Evolutionary conservation across 1,140 invertebrate genomes (phyloP).

Genomic region (Lamellibrachia luymesi): DNA sequence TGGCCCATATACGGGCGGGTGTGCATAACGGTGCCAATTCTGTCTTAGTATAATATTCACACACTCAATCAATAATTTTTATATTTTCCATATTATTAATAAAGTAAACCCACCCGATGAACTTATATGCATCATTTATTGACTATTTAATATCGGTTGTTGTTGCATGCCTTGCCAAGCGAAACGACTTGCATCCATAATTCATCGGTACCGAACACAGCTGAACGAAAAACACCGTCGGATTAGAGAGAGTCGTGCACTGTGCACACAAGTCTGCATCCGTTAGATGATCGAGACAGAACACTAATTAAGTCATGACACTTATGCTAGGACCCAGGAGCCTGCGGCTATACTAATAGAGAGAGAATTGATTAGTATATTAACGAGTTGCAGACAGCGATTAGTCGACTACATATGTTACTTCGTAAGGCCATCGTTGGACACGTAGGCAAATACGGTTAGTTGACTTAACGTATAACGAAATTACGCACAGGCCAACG

Average conservation of each 20-base stretch:
- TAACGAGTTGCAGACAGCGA: background rate
- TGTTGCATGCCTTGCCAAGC: background rate
- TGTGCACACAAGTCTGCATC: background rate
- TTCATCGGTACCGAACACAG: background rate
- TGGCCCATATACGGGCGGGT: no score
- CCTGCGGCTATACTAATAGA: background rate
- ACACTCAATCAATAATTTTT: no score
- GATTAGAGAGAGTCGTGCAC: no score
- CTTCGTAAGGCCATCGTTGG: background rate
- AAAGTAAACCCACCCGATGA: background rate
- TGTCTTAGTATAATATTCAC: no score
- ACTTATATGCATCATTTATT: background rate
- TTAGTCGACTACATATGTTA: background rate
- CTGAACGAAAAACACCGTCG: background rate
- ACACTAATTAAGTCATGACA: background rate
- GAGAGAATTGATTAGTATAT: background rate
- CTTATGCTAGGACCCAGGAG: background rate
- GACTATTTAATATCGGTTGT: background rate
- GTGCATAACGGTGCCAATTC: no score
- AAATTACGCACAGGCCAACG: background rate
- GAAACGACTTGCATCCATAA: background rate
- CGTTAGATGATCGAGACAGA: background rate
- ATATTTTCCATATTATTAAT: background rate
- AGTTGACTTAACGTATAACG: no score
- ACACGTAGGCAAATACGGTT: background rate